Evolutionary conservation across 2,797 vertebrate species (phyloP).

Genomic region (Otolemur crassicaudatus): DNA sequence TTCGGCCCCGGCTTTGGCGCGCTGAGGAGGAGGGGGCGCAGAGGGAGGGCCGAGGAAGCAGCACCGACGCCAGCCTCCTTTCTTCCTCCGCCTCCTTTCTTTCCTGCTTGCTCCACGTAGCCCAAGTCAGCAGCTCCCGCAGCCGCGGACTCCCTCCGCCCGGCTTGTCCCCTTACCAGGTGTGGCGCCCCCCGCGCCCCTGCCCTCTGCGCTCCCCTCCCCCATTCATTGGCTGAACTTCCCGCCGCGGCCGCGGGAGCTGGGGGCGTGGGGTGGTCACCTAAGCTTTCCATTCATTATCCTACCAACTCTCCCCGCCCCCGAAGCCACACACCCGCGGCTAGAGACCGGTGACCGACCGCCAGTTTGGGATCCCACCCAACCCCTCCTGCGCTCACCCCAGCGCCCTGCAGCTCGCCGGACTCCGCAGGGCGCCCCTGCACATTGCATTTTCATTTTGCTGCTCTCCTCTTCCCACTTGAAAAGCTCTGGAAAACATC

Average conservation of each 20-base stretch:
- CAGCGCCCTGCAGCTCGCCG: background rate
- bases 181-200: background rate
- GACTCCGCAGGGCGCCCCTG: background rate
- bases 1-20: background rate
- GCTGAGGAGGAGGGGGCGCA: constrained; percentile 46
- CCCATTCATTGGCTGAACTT: constrained; percentile 17
- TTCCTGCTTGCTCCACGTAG: constrained; percentile 29
- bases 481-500: constrained; percentile 53
- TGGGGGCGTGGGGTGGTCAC: background rate
- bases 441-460: background rate
- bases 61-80: constrained; percentile 8
- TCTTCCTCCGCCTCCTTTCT: constrained; percentile 60
- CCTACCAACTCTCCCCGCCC: background rate
- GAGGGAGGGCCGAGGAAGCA: background rate
- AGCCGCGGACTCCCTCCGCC: background rate
- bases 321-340: background rate
- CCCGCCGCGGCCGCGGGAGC: background rate
- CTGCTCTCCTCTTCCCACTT: background rate
- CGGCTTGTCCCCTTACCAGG: constrained; percentile 26
- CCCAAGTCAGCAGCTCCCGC: constrained; percentile 37
- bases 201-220: background rate
- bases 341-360: background rate
- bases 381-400: constrained; percentile 55
- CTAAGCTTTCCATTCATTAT: constrained; percentile 32
- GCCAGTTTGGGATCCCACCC: background rate